Evolutionary conservation across 2,797 vertebrate genomes (phyloP).

Genomic region (Gephyroberyx darwinii): DNA sequence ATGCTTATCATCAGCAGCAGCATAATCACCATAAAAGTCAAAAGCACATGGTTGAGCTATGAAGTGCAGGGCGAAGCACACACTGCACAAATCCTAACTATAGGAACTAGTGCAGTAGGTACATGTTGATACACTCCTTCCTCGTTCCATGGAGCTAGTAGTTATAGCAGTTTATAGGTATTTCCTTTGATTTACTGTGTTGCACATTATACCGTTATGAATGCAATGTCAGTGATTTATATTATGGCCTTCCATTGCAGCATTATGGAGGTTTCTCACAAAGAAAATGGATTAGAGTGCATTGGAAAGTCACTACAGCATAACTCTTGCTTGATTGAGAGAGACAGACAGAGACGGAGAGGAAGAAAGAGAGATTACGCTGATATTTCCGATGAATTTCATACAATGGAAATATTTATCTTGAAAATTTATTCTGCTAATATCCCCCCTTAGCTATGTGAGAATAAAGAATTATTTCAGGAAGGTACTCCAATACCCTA

Average conservation of each 20-base stretch:
- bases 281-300: slow-evolving; percentile 57
- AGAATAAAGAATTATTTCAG: slow-evolving; percentile 83
- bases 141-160: not conserved
- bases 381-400: slow-evolving; percentile 67
- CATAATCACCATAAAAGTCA: too few species aligned
- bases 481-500: slow-evolving; percentile 78
- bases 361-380: slow-evolving; percentile 48
- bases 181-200: not conserved
- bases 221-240: slow-evolving; percentile 4
- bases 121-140: not conserved
- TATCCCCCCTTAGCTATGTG: slow-evolving; percentile 84
- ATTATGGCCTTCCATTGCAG: not conserved
- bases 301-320: slow-evolving; percentile 21
- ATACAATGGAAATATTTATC: slow-evolving; percentile 72
- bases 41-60: too few species aligned
- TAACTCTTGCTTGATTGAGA: slow-evolving; percentile 8
- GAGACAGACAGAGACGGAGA: slow-evolving; percentile 30
- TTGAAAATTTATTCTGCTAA: slow-evolving; percentile 74
- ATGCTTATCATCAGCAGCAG: too few species aligned
- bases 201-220: not conserved
- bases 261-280: slow-evolving; percentile 14
- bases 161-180: slow-evolving; percentile 1
- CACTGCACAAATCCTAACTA: too few species aligned
- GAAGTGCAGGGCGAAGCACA: too few species aligned
- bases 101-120: too few species aligned